phyloP scores from a whole-genome alignment of 2,888 invertebrate genomes.

The Chesias legatella region DNA sequence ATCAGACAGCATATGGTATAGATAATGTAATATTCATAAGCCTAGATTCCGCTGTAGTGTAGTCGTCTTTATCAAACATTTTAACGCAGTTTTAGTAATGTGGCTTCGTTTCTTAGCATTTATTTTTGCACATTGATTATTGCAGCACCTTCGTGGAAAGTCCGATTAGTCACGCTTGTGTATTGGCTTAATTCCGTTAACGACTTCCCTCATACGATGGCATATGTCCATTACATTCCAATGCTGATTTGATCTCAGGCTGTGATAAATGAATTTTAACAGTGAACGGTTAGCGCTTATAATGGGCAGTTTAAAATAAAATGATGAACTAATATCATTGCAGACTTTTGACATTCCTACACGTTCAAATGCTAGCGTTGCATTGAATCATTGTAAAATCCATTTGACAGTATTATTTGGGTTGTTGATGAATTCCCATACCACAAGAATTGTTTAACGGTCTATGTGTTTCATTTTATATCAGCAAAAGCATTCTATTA shows the following conservation, averaged over 20 bases:
- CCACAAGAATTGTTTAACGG: too few species aligned
- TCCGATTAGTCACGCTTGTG: conserved; percentile 20
- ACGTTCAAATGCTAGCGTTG: too few species aligned
- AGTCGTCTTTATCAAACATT: neutral
- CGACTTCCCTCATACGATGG: conserved; percentile 24
- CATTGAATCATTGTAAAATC: too few species aligned
- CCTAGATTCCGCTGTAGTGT: conserved; percentile 9
- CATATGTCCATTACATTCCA: conserved; percentile 40
- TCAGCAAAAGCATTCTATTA: too few species aligned
- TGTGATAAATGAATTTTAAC: conserved; percentile 40
- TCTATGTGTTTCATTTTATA: too few species aligned
- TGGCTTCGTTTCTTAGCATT: conserved; percentile 1
- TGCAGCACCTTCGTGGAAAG: conserved; percentile 13
- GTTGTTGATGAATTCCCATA: too few species aligned
- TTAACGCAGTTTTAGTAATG: conserved; percentile 1
- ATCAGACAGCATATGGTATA: conserved; percentile 21
- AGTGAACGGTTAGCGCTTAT: too few species aligned
- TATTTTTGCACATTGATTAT: too few species aligned
- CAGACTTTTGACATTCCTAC: too few species aligned
- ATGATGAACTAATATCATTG: neutral
- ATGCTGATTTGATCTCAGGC: conserved; percentile 43
- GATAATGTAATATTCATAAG: conserved; percentile 24
- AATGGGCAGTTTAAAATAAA: conserved; percentile 5
- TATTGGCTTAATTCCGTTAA: conserved; percentile 26
- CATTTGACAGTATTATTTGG: neutral